Evolutionary conservation across 2,797 vertebrate species (phyloP).

Genomic region (Harpagifer antarcticus): DNA sequence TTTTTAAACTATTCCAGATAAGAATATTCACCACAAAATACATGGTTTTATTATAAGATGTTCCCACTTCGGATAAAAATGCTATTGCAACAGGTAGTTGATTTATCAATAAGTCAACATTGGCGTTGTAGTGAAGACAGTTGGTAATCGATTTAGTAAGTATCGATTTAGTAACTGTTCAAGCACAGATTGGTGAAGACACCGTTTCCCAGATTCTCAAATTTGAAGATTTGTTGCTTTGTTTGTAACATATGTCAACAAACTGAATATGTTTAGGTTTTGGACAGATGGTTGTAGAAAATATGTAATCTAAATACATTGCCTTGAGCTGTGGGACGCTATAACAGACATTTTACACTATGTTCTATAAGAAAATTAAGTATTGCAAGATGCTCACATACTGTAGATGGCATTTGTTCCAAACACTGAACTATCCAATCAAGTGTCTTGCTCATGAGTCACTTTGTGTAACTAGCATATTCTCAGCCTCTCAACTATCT

Average conservation of each 20-base stretch:
- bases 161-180: background rate
- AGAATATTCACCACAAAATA: background rate
- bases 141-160: background rate
- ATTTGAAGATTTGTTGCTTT: background rate
- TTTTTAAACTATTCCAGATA: background rate
- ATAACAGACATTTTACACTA: background rate
- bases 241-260: background rate
- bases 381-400: background rate
- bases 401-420: background rate
- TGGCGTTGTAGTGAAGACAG: too few relatives aligned
- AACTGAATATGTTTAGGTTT: background rate
- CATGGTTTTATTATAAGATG: background rate
- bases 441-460: background rate
- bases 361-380: background rate
- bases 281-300: background rate
- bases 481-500: slow-evolving; percentile 30
- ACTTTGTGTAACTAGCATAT: slow-evolving; percentile 20
- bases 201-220: background rate
- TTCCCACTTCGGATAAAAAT: background rate
- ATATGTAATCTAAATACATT: background rate
- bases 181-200: background rate
- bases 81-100: background rate
- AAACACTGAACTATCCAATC: background rate
- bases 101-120: background rate
- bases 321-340: background rate